Evolutionary conservation across 2,113 vertebrate genomes (phyloP), one percentile per base, ranked within the genome.

Genomic region (Turnix velox): DNA sequence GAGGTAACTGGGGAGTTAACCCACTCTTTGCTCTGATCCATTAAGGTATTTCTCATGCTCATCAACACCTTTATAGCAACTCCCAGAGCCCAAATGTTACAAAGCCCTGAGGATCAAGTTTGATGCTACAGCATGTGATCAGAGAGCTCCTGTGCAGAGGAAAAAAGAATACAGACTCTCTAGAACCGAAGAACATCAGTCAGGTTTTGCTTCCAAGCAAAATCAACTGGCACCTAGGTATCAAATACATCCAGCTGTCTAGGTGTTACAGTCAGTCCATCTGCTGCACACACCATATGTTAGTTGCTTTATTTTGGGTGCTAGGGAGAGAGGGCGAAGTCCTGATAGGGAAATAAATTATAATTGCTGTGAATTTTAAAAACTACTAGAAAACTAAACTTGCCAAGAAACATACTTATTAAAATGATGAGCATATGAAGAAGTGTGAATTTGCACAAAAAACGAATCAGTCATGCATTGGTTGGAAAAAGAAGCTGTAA

Each of bases 281-380:
- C 73, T 78, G 84, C 57, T 55, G 30, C 77, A 20, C 40, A 14
- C 84, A 42, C 91, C 81, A 42, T 40, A 75, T 22, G 75, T 72
- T 61, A 82, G 42, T 59, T 43, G 42, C 88, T 86, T 86, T 91
- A 74, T 93, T 91, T 59, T 73, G 66, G 37, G 42, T 12, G 16
- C 42, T 84, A 87, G 54, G 54, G 90, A 86, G 57, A 69, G 66
- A 88, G 51, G 12, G 14, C 59, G 14, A 31, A 23, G n/a, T 57
- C 43, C 25, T 69, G 24, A 92, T 86, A 93, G 81, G 39, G 35
- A 96, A 92, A 91, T 86, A 79, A 89, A 46, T 84, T 90, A 74
- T 90, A 92, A 88, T 75, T 88, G 51, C 80, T 68, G 54, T 67
- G 35, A 93, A 83, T 88, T 61, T 90, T 67, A 66, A 61, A 80